Percentiles rank a stretch among this genome's conserved stretches.
These are phyloP conservation scores for Chrysopilus asiliformis DNA, from an alignment of 2,888 invertebrate species.

Conservation along the genomic window DNA sequence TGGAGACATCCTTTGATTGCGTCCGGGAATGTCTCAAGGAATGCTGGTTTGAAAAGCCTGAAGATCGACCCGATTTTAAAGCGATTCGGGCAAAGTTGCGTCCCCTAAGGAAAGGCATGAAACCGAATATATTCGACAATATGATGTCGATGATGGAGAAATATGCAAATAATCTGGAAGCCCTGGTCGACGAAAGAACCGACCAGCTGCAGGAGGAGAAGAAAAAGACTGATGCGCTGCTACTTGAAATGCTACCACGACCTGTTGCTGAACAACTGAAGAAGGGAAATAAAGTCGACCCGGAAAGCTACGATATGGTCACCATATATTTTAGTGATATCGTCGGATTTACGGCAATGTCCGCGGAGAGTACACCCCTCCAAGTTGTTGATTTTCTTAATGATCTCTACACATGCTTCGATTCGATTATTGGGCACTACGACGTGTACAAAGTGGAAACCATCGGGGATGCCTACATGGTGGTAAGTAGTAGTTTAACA, in stretches of 20 bases:
- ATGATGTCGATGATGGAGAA: constrained; percentile 98
- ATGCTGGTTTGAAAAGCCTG: constrained; percentile 75
- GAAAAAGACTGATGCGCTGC: constrained; percentile 83
- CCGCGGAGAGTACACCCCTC: constrained; percentile 78
- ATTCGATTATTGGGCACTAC: constrained; percentile 83
- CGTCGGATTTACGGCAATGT: constrained; percentile 86
- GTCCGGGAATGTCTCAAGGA: constrained; percentile 73
- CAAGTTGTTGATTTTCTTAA: constrained; percentile 89
- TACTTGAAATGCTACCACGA: constrained; percentile 78
- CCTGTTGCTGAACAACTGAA: constrained; percentile 89
- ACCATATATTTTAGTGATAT: constrained; percentile 94
- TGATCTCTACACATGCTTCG: constrained; percentile 88
- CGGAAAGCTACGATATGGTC: constrained; percentile 72
- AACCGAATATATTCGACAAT: constrained; percentile 92
- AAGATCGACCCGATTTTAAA: constrained; percentile 73
- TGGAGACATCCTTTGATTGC: constrained; percentile 74
- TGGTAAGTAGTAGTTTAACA: constrained; percentile 60
- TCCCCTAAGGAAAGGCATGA: constrained; percentile 81
- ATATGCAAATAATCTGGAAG: constrained; percentile 90
- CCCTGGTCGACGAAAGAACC: constrained; percentile 83
- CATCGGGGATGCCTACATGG: constrained; percentile 88
- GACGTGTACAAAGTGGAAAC: constrained; percentile 92
- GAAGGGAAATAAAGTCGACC: constrained; percentile 76
- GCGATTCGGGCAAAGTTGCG: constrained; percentile 62
- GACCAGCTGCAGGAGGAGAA: constrained; percentile 90